Evolutionary conservation across 2,888 invertebrate genomes (phyloP), one percentile per base, ranked within the genome.

Genomic region (Cephus runcator): DNA sequence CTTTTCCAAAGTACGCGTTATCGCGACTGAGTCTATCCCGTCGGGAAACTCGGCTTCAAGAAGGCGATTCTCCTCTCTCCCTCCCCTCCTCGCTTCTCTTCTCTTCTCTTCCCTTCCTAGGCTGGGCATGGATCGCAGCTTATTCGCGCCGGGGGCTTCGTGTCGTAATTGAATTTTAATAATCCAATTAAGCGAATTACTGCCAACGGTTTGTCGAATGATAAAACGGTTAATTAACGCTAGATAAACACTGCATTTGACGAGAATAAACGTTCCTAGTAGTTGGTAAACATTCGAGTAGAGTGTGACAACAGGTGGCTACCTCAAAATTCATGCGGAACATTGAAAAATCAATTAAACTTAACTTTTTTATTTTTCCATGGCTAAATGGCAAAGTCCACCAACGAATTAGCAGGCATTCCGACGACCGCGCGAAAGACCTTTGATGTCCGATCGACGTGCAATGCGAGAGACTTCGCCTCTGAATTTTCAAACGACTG

Each of bases 141-240:
- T 56, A 56, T 56, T 56, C 23, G 56, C 31, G 71, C 71, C 33
- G 71, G 71, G 33, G 71, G 71, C 71, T 71, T 71, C 34, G 33
- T 33, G 34, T 31, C 34, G 71, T 71, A 71, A 71, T 71, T 71
- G 71, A 71, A 71, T 71, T 71, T 71, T 71, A 71, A 71, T 71
- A 71, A 71, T 71, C 12, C 71, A 33, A 71, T 71, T 71, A 71
- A 31, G 71, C 71, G 71, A 71, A 71, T 71, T 71, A 71, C 71
- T 31, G 71, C 71, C 33, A 71, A 31, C 34, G 33, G 73, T 31
- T 30, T 40, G 73, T 4, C 12, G 69, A 11, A 12, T 40, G 69
- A 74, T 33, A 36, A 75, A 81, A 79, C 69, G 79, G 77, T 82
- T 82, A 82, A 82, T 82, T 77, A 80, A 81, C 79, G 69, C 69